Base-by-base conservation (phyloP, 2,888 invertebrate genomes). In the Mayetiola destructor region DNA sequence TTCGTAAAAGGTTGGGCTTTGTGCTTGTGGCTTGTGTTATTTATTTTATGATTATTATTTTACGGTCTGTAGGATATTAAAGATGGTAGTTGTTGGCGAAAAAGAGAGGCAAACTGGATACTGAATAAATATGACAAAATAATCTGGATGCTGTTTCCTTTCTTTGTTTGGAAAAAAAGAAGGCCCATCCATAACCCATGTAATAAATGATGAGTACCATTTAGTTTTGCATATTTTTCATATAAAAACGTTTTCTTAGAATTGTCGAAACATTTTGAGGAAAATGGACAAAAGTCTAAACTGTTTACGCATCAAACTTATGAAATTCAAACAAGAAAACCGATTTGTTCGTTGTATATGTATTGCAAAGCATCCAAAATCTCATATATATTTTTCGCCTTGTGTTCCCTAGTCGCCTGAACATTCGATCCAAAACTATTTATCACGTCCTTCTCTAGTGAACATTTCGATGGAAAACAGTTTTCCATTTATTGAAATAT, bases 271-370 rank as follows among this genome's bases (percentile, higher is more conserved):
- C n/a, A 48, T 27, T 48, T 48, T 16, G 27, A 48, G 27, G 3
- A 10, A 27, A 48, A n/a, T n/a, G n/a, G n/a, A n/a, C n/a, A n/a
- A n/a, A n/a, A n/a, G n/a, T n/a, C n/a, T n/a, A n/a, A n/a, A n/a
- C n/a, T n/a, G n/a, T n/a, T n/a, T n/a, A n/a, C n/a, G n/a, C 48
- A 48, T 48, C 48, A 48, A 48, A 48, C 48, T 48, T 48, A 48
- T 48, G 27, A 48, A 48, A 27, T 48, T 48, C 16, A 27, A 48
- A n/a, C n/a, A n/a, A 48, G 27, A 8, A 27, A 48, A n/a, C 48
- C 3, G 27, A n/a, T n/a, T 48, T 27, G 27, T n/a, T 27, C 18
- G 14, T n/a, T 23, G 21, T 12, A 21, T 21, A 40, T 21, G 9
- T 40, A 18, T 21, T 10, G 10, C 16, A 10, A 20, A 40, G 10